These are phyloP conservation scores for Calyptomena viridis DNA, from an alignment of 2,113 vertebrate genomes.

Conservation along the genomic window DNA sequence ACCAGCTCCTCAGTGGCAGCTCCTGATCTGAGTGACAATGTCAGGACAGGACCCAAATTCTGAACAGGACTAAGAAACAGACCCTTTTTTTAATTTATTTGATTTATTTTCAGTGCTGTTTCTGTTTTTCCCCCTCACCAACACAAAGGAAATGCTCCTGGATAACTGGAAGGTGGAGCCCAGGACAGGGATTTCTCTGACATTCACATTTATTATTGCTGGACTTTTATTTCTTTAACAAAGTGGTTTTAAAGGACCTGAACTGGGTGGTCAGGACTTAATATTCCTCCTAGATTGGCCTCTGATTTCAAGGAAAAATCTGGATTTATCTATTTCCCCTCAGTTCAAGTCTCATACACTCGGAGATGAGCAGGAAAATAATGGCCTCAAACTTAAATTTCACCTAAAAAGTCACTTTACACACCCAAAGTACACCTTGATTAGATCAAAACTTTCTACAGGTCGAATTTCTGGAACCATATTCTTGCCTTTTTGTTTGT, in stretches of 20 bases:
- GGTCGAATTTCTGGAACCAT: background rate
- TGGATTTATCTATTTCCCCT: background rate
- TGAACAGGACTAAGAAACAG: background rate
- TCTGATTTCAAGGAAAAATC: background rate
- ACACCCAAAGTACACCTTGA: background rate
- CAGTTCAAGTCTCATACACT: background rate
- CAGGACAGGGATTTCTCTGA: background rate
- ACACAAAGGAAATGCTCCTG: background rate
- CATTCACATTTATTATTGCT: accelerated
- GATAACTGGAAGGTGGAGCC: background rate
- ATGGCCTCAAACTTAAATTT: background rate
- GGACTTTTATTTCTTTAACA: background rate
- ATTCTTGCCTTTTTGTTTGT: background rate
- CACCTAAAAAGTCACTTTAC: background rate
- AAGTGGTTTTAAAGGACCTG: background rate
- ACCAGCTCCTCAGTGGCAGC: background rate
- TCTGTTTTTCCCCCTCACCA: background rate
- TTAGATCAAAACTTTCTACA: background rate
- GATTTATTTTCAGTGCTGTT: background rate
- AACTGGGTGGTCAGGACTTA: background rate
- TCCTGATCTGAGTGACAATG: background rate
- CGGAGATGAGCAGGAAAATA: background rate
- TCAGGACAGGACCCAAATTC: background rate
- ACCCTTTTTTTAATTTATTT: background rate
- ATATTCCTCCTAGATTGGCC: background rate